Evolutionary conservation across 1,140 invertebrate genomes (phyloP).

Genomic region (Euura lappo): DNA sequence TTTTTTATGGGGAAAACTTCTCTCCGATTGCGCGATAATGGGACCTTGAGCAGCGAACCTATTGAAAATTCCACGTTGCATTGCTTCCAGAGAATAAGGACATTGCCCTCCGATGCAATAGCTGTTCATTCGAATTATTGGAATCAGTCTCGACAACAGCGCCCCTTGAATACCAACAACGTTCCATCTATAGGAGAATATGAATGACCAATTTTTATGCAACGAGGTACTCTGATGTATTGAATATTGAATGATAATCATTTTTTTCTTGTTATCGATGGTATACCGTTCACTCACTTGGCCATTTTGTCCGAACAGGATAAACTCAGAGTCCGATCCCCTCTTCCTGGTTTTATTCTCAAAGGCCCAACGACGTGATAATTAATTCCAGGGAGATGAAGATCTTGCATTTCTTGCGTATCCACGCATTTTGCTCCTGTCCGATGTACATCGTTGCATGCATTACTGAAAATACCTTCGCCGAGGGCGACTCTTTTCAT

Average conservation of each 20-base stretch:
- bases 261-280: no score
- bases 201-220: neutral
- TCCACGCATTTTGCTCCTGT: constrained; percentile 89
- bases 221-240: no score
- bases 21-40: constrained; percentile 46
- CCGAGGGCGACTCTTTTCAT: constrained; percentile 9
- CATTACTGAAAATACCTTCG: constrained; percentile 31
- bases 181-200: constrained; percentile 71
- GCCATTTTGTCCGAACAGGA: constrained; percentile 95
- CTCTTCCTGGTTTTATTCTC: constrained; percentile 90
- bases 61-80: constrained; percentile 70
- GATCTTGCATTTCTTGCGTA: constrained; percentile 61
- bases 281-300: constrained; percentile 37
- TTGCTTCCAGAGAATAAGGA: constrained; percentile 67
- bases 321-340: constrained; percentile 86
- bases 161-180: constrained; percentile 83
- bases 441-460: constrained; percentile 70
- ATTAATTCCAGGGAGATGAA: constrained; percentile 60
- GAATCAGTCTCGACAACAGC: constrained; percentile 74
- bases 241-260: constrained; percentile 9
- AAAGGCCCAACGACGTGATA: constrained; percentile 79
- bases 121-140: constrained; percentile 73
- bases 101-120: constrained; percentile 75
- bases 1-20: constrained; percentile 58
- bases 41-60: constrained; percentile 53